Percentiles rank a stretch among this genome's conserved stretches.
phyloP scores from a whole-genome alignment of 1,140 invertebrate genomes.

The Drosophila oshimai region DNA sequence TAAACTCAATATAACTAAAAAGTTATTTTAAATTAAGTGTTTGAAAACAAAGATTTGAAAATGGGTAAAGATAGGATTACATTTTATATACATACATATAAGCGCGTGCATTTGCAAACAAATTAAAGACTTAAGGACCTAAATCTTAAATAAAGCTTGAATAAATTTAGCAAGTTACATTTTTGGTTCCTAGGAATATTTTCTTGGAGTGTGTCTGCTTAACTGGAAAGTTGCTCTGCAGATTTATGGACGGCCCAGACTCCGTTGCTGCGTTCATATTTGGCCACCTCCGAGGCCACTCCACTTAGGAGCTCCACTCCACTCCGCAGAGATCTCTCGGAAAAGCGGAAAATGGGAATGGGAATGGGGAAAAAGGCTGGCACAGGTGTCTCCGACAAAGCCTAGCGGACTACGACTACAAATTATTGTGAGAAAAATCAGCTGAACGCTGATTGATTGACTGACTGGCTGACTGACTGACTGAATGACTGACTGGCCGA shows the following conservation, averaged over 20 bases:
- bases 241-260: slow-evolving; percentile 57
- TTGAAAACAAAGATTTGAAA: too few species aligned
- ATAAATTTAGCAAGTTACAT: too few species aligned
- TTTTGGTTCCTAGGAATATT: background rate
- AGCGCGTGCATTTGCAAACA: too few species aligned
- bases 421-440: slow-evolving; percentile 81
- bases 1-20: too few species aligned
- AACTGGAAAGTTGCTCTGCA: slow-evolving; percentile 64
- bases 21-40: too few species aligned
- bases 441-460: slow-evolving; percentile 60
- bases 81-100: too few species aligned
- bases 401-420: slow-evolving; percentile 72
- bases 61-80: too few species aligned
- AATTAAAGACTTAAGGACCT: too few species aligned
- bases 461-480: slow-evolving; percentile 21
- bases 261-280: slow-evolving; percentile 25
- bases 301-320: too few species aligned
- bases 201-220: background rate
- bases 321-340: background rate
- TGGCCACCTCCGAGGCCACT: slow-evolving; percentile 20
- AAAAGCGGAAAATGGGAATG: slow-evolving; percentile 30
- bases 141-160: too few species aligned
- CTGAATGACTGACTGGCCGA: slow-evolving; percentile 21
- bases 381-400: slow-evolving; percentile 67
- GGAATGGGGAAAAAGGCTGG: too few species aligned